A percentile compares a stretch with the other conserved stretches of the same genome.
These are phyloP conservation scores for Pyrgilauda ruficollis DNA, from an alignment of 2,113 vertebrate genomes.

Conservation along the genomic window DNA sequence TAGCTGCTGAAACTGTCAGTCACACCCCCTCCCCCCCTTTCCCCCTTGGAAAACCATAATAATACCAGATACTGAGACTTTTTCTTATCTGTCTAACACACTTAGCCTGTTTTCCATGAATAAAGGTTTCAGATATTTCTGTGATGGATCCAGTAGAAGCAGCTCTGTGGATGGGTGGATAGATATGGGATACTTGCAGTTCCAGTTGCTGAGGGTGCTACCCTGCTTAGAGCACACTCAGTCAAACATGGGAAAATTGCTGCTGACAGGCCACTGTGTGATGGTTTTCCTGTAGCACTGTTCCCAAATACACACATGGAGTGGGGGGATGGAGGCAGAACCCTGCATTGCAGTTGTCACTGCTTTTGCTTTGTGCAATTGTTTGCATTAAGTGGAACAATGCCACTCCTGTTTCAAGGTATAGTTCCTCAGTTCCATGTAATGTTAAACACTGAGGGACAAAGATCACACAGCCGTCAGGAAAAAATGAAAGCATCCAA, in stretches of 20 bases:
- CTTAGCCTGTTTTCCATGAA: neutral
- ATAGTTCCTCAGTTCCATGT: neutral
- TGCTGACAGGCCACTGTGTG: neutral
- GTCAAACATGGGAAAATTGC: neutral
- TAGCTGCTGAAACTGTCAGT: neutral
- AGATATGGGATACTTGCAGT: neutral
- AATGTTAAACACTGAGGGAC: neutral
- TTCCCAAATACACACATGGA: neutral
- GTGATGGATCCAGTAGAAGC: neutral
- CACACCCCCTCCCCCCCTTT: neutral
- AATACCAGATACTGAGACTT: neutral
- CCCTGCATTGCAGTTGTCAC: neutral
- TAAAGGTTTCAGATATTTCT: neutral
- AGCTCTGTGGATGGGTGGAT: neutral
- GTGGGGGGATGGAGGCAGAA: neutral
- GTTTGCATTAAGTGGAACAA: neutral
- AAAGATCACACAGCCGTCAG: neutral
- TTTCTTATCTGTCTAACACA: neutral
- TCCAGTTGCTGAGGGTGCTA: neutral
- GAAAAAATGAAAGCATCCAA: neutral
- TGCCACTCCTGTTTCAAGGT: neutral
- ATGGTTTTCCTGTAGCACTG: neutral
- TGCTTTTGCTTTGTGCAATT: neutral
- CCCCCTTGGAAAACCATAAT: neutral
- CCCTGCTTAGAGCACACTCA: neutral